Evolutionary conservation across 2,113 vertebrate genomes (phyloP).

Genomic region (Caranx melampygus): DNA sequence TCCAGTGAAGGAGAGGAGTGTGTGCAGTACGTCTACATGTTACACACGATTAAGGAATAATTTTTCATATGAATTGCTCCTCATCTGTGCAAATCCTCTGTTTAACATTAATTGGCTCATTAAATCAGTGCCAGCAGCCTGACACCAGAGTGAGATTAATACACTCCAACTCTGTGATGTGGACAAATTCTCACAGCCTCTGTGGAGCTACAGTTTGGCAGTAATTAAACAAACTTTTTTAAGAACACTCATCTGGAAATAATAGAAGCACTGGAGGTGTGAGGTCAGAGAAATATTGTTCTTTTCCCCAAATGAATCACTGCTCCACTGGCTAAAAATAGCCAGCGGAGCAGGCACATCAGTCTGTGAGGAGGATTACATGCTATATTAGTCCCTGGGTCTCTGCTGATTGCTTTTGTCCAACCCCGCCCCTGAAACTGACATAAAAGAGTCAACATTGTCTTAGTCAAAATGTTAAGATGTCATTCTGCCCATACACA

Average conservation of each 20-base stretch:
- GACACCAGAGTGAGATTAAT: conserved; percentile 65
- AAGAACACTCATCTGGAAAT: conserved; percentile 13
- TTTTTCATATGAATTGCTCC: conserved; percentile 63
- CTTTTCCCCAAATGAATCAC: conserved; percentile 36
- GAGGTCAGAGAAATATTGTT: conserved; percentile 41
- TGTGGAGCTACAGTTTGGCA: neutral
- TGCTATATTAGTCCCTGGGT: conserved; percentile 56
- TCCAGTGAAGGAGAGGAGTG: neutral
- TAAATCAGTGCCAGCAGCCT: conserved; percentile 61
- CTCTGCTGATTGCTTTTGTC: conserved; percentile 50
- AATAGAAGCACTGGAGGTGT: conserved; percentile 3
- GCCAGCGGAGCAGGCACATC: conserved; percentile 1
- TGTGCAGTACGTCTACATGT: conserved; percentile 2
- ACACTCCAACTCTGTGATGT: conserved; percentile 13
- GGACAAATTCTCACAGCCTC: conserved; percentile 30
- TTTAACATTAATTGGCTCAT: conserved; percentile 76
- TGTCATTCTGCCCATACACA: neutral
- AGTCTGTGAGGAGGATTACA: conserved; percentile 53
- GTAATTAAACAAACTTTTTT: conserved; percentile 25
- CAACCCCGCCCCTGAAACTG: conserved; percentile 36
- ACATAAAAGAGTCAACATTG: neutral
- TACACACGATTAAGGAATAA: conserved; percentile 44
- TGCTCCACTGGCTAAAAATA: conserved; percentile 50
- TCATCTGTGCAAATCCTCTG: conserved; percentile 53
- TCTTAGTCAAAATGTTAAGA: neutral